Evolutionary conservation across 2,888 invertebrate genomes (phyloP).

Genomic region (Pseudococcus jackbeardsleyi): DNA sequence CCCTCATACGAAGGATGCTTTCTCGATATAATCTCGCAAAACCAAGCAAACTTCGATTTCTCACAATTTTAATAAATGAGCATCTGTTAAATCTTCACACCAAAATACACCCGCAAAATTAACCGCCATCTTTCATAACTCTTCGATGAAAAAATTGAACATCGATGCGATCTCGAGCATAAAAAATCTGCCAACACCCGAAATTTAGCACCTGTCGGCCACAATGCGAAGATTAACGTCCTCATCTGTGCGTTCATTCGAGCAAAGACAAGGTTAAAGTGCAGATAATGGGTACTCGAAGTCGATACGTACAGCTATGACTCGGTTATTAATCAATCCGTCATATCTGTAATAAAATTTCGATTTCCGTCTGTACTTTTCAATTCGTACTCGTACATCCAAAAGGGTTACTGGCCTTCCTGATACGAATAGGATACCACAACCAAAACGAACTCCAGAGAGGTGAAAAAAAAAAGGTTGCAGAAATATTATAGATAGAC

Average conservation of each 20-base stretch:
- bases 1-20: too few relatives aligned
- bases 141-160: too few relatives aligned
- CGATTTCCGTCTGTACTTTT: slow-evolving; percentile 34
- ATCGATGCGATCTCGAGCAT: too few relatives aligned
- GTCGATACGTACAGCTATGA: not conserved
- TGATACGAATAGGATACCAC: not conserved
- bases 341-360: slow-evolving; percentile 46
- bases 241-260: not conserved
- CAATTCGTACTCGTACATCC: not conserved
- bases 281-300: not conserved
- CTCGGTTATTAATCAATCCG: slow-evolving; percentile 38
- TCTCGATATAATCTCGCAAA: too few relatives aligned
- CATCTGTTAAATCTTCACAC: too few relatives aligned
- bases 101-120: too few relatives aligned
- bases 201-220: not conserved
- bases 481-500: not conserved
- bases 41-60: too few relatives aligned
- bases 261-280: slow-evolving; percentile 30
- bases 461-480: not conserved
- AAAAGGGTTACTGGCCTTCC: slow-evolving; percentile 36
- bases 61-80: too few relatives aligned
- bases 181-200: too few relatives aligned
- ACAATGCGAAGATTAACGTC: not conserved
- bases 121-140: too few relatives aligned
- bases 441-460: not conserved